Evolutionary conservation across 2,888 invertebrate species (phyloP), one percentile per base, ranked within the genome.

Genomic region (Linhomoeus sp.): DNA sequence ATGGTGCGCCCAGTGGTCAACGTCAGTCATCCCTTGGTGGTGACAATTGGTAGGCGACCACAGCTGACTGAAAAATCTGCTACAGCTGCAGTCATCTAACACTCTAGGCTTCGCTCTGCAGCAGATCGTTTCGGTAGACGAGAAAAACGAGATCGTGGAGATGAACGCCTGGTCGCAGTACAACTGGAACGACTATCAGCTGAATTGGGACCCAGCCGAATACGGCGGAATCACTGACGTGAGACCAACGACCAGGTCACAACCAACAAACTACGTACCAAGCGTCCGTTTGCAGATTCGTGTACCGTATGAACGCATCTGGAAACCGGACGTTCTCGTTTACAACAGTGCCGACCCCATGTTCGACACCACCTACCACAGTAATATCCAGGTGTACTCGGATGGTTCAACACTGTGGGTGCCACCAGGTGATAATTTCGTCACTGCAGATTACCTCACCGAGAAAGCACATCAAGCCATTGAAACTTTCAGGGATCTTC

Each of bases 261-360:
- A n/a, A n/a, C n/a, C n/a, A n/a, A n/a, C n/a, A n/a, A n/a, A n/a
- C n/a, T n/a, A n/a, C n/a, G n/a, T n/a, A n/a, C n/a, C n/a, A n/a
- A n/a, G n/a, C n/a, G n/a, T n/a, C n/a, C n/a, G n/a, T n/a, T n/a
- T n/a, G n/a, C 23, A 44, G 37, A 35, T 44, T 3, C 45, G 45
- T 15, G 38, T 45, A 15, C 45, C 45, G 2, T 26, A 19, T 19
- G 39, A 24, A n/a, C 23, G 14, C 5, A 75, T 94, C 61, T 94
- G 94, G 94, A 90, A 87, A 71, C 94, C 94, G 55, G 92, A 94
- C 70, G 85, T 92, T 59, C 81, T 92, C 61, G 86, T 92, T 86
- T 92, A 92, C 75, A 92, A 92, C 77, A 92, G 57, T 44, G 57
- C 56, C 1, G 55, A 56, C 26, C 53, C 53, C 38, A 52, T 53